A percentile compares a stretch with the other conserved stretches of the same genome.
Evolutionary conservation across 2,113 vertebrate species (phyloP).

Genomic region (Oxyura jamaicensis): DNA sequence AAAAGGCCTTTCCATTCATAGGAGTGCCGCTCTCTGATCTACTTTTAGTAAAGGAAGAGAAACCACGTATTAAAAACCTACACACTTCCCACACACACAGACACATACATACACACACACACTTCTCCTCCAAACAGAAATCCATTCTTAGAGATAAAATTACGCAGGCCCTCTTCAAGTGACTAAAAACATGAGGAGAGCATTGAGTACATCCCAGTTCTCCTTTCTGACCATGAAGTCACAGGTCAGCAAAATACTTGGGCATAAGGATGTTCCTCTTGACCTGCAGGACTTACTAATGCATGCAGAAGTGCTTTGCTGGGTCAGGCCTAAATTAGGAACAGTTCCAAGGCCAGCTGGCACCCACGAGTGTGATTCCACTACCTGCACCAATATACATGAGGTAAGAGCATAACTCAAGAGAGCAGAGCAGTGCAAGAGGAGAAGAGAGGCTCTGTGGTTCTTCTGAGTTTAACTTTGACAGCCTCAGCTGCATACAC

Average conservation of each 20-base stretch:
- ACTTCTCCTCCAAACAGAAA: not conserved
- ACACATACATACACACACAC: not conserved
- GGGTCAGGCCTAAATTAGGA: not conserved
- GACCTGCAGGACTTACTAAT: conserved; percentile 21
- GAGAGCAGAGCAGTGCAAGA: conserved; percentile 60
- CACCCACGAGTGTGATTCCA: not conserved
- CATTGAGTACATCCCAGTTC: not conserved
- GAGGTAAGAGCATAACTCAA: conserved; percentile 60
- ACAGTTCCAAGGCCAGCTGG: conserved; percentile 9
- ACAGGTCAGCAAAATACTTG: conserved; percentile 22
- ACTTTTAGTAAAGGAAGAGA: conserved; percentile 6
- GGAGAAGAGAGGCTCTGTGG: conserved; percentile 61
- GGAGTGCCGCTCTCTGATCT: not conserved
- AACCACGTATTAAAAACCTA: conserved; percentile 8
- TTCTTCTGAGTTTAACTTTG: conserved; percentile 56
- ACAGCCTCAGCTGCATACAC: conserved; percentile 42
- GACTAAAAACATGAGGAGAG: not conserved
- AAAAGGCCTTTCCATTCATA: not conserved
- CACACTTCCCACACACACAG: not conserved
- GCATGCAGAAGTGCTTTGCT: conserved; percentile 9
- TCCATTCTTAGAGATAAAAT: conserved; percentile 3
- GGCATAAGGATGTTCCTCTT: conserved; percentile 16
- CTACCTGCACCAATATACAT: conserved; percentile 47
- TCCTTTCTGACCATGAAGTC: not conserved
- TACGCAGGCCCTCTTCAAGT: conserved; percentile 23